These are phyloP conservation scores for Myotis pilosus DNA, from an alignment of 2,797 vertebrate species.

Conservation along the genomic window DNA sequence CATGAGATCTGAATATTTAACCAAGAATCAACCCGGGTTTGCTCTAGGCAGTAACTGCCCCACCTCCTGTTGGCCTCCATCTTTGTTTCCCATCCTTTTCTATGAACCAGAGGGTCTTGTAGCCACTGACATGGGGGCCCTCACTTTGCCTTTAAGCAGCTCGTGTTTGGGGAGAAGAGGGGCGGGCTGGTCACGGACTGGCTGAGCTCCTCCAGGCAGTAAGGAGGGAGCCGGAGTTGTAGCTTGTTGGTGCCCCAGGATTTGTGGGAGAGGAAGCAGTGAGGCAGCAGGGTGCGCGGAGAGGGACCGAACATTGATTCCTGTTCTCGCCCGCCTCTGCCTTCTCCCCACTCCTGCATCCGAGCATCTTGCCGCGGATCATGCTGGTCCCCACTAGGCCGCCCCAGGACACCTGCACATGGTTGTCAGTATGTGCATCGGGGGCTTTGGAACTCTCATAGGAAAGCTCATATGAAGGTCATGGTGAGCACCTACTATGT, in stretches of 20 bases:
- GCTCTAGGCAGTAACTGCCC: background rate
- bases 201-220: background rate
- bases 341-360: background rate
- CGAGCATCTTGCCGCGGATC: background rate
- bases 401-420: background rate
- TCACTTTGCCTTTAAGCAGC: background rate
- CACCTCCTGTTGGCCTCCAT: background rate
- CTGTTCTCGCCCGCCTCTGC: background rate
- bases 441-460: background rate
- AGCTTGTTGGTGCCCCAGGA: background rate
- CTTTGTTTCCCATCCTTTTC: background rate
- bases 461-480: background rate
- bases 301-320: rapidly evolving
- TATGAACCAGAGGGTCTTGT: background rate
- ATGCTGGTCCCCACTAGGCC: rapidly evolving
- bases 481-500: background rate
- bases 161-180: background rate
- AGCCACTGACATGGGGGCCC: background rate
- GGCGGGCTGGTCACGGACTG: background rate
- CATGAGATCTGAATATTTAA: background rate
- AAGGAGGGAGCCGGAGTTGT: background rate
- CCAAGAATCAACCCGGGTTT: background rate
- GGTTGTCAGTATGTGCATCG: rapidly evolving
- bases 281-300: background rate
- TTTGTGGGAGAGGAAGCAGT: rapidly evolving